Conservation (phyloP, 2,113 vertebrate genomes). For the Delphinus delphis region DNA sequence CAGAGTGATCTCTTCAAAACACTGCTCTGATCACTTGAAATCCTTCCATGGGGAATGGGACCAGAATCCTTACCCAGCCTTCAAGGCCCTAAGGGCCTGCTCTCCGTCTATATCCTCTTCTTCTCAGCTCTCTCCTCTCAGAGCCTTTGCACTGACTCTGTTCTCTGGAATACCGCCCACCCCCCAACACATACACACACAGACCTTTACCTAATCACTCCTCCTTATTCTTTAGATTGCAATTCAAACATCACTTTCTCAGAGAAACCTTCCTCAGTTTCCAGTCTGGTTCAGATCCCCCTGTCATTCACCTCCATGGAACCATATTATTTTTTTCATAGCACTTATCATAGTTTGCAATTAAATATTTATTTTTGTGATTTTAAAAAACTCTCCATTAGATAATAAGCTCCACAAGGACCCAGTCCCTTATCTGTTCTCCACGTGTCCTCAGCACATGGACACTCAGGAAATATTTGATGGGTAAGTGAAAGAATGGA, state of each 20-base stretch:
- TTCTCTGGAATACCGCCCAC: neutral
- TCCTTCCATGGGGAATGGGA: neutral
- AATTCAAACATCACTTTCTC: slow-evolving; percentile 1
- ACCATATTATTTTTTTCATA: neutral
- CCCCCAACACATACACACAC: no score
- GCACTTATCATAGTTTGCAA: neutral
- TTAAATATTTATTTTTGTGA: neutral
- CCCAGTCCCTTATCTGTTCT: neutral
- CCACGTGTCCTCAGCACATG: neutral
- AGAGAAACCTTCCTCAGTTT: neutral
- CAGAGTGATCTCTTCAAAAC: neutral
- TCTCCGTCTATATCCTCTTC: neutral
- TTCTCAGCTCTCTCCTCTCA: neutral
- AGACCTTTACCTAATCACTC: neutral
- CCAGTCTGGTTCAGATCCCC: neutral
- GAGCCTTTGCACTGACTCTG: neutral
- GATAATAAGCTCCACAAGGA: neutral
- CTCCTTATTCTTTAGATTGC: neutral
- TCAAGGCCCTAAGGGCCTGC: neutral
- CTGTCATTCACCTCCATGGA: neutral
- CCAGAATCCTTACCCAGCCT: neutral
- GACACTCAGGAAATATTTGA: neutral
- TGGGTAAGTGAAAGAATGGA: neutral
- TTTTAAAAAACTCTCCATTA: neutral
- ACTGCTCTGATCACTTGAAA: neutral